Base-by-base conservation (phyloP, 2,113 vertebrate genomes). In the Callaeas wilsoni region DNA sequence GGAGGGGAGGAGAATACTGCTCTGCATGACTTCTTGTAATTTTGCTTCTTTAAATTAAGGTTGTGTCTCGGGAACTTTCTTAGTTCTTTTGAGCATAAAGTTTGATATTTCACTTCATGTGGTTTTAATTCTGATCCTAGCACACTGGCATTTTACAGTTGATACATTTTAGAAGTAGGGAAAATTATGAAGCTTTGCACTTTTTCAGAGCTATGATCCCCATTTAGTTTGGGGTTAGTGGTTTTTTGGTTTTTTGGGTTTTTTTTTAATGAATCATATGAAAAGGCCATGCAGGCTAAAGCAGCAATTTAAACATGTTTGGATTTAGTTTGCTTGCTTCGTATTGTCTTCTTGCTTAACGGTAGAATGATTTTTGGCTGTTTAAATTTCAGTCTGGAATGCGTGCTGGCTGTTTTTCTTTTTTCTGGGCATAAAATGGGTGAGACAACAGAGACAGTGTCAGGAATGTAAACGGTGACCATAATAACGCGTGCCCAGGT, bases 361-460 rank as follows among this genome's bases (percentile, higher is more conserved):
- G 16, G 83, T 85, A 91, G 79, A 96, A 81, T 89, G 93, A 95
- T 84, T 92, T 91, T 96, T 96, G 92, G 87, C 91, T 95, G 91
- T 83, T 97, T 95, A 92, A 91, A 95, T 96, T 96, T 94, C 83
- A 87, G 37, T 81, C 70, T 96, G 90, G 80, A 96, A 86, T 87
- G 63, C 35, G 5, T 67, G 56, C 32, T 93, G 68, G 42, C 55
- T 77, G 69, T 26, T 94, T 94, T 93, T 82, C 47, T 19, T 60
- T 89, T 94, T 90, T 83, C 74, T 92, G 70, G 59, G 33, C 49
- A 91, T 73, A 95, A 94, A 93, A 93, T 55, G 27, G 42, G 69
- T 69, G 56, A 91, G 16, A 93, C 56, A 74, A 69, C 33, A 92
- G 80, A 92, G 41, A 85, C 19, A 64, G 29, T 56, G 47, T 75